Evolutionary conservation across 2,888 invertebrate genomes (phyloP), one percentile per base, ranked within the genome.

Genomic region (Epistrophella euchroma): DNA sequence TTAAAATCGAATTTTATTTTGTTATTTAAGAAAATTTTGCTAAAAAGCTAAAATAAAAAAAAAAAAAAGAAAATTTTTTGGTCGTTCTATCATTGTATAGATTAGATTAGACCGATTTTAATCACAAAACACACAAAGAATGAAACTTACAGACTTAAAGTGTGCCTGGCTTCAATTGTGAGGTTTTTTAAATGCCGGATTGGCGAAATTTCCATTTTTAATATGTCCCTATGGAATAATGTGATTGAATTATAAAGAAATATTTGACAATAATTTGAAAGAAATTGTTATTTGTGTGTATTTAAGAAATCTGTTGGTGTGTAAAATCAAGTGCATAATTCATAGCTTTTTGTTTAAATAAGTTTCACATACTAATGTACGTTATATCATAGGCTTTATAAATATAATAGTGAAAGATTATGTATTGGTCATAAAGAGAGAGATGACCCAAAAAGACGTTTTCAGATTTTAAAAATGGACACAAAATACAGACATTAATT

Each of bases 141-240:
- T 43, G 22, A 45, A 58, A 86, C 86, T 86, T 86, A 86, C 86
- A 74, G 77, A 72, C 86, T 86, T 71, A 81, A 56, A 71, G 86
- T 86, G 62, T 86, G 86, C 52, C 86, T 81, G 77, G 86, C 86
- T 78, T 86, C 86, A 45, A 86, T 47, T 52, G 77, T 47, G 4
- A 86, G 81, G 35, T 15, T 17, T 58, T 81, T 56, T 25, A 74
- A 28, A 35, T 25, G 52, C 58, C 66, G 71, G 28, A 35, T 32
- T 73, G 80, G 60, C 15, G 80, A 43, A 76, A 68, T 66, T 68
- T 76, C 80, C 85, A 85, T 85, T 28, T 75, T 64, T 37, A 64
- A 28, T 40, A 35, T 43, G 35, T 62, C 55, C 76, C 85, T 85
- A 85, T 52, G 60, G 52, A 85, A 58, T 47, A 56, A 52, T 43